phyloP scores from a whole-genome alignment of 2,113 vertebrate species.

The Heterochromis multidens region DNA sequence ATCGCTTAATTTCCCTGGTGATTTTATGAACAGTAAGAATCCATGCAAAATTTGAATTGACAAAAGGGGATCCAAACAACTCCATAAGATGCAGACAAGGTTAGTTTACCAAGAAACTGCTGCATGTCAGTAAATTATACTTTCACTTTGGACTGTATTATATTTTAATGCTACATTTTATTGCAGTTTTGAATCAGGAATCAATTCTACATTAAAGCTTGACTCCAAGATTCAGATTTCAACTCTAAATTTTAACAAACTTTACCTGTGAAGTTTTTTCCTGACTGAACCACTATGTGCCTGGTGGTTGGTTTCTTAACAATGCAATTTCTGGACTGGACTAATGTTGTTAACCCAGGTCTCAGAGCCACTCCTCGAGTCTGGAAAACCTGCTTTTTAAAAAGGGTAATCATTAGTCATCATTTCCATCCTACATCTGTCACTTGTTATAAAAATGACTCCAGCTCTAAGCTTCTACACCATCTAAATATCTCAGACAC shows the following conservation, averaged over 20 bases:
- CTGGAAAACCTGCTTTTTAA: not conserved
- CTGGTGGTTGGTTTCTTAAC: not conserved
- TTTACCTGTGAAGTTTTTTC: constrained; percentile 32
- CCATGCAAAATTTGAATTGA: too few species aligned
- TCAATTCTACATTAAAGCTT: not conserved
- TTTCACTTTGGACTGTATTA: too few species aligned
- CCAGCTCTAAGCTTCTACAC: not conserved
- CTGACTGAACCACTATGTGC: not conserved
- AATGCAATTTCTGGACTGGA: not conserved
- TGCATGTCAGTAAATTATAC: too few species aligned
- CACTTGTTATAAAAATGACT: not conserved
- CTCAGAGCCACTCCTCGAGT: not conserved
- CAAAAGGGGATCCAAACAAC: too few species aligned
- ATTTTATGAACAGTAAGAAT: too few species aligned
- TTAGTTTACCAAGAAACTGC: too few species aligned
- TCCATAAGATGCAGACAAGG: too few species aligned
- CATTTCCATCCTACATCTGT: not conserved
- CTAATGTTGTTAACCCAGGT: not conserved
- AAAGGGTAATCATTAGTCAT: not conserved
- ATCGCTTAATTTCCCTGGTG: too few species aligned
- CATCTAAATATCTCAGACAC: not conserved
- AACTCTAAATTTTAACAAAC: not conserved
- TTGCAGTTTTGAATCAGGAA: accelerated
- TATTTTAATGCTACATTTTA: too few species aligned
- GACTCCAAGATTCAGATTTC: not conserved